Evolutionary conservation across 2,113 vertebrate species (phyloP), one percentile per base, ranked within the genome.

Genomic region (Barnardius zonarius): DNA sequence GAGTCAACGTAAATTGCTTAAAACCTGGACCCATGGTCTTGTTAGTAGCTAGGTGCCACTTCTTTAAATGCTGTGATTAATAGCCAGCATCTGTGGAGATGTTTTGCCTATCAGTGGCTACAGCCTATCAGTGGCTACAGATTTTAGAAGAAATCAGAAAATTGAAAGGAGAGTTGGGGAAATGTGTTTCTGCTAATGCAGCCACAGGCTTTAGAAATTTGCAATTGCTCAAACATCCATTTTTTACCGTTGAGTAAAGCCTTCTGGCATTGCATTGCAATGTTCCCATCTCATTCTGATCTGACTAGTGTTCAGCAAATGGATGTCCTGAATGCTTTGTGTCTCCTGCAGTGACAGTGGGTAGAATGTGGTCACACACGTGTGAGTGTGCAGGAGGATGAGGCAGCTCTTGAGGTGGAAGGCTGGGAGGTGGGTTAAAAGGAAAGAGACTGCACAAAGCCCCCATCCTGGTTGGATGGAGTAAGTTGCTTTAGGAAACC

Each of bases 1-100:
- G 83, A 83, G 88, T 93, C 86, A 67, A 84, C 59, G 77, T 39
- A 83, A 90, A 97, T 91, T 69, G 43, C 80, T 88, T 83, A 88
- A 90, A 90, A 93, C 44, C 54, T 54, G 82, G 77, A 67, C 4
- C 2, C 0, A 0, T 35, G 41, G 55, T 46, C 66, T 44, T 81
- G 81, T 86, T 82, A 70, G 68, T 77, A 74, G 81, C 49, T 44
- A 86, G 87, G 87, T 96, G 84, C 77, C 52, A 31, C 73, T 78
- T 70, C 83, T 91, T 46, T 81, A 91, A 92, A 82, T 44, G 44
- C 77, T 1, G 0, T 85, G 91, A 94, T 89, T 94, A 94, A 92
- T 89, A 64, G 62, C 74, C 3, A 5, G 13, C 5, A 1, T 87
- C 57, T 73, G 28, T 27, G 61, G 86, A 77, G 44, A 27, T 76